Evolutionary conservation across 1,140 invertebrate species (phyloP).

Genomic region (Daktulosphaira vitifoliae): DNA sequence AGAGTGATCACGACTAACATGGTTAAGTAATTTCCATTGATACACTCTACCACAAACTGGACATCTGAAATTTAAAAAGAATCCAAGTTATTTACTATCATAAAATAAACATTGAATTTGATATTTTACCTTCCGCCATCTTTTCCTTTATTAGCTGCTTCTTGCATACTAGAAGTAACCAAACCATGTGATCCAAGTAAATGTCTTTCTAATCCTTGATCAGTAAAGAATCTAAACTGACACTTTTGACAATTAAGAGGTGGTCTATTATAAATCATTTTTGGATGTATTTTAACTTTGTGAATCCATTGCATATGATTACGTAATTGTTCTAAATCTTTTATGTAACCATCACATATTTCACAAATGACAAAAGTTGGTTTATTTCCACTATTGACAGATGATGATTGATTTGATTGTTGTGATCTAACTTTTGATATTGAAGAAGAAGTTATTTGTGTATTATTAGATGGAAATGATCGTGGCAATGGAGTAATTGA

Average conservation of each 20-base stretch:
- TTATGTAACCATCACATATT: conserved; percentile 91
- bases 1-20: conserved; percentile 81
- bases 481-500: conserved; percentile 77
- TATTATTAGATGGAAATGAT: conserved; percentile 35
- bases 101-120: conserved; percentile 68
- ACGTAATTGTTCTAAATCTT: conserved; percentile 81
- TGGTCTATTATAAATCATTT: conserved; percentile 90
- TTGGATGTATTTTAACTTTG: conserved; percentile 91
- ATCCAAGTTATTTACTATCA: not conserved
- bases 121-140: conserved; percentile 77
- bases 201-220: conserved; percentile 82
- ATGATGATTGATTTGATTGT: conserved; percentile 77
- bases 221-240: conserved; percentile 77
- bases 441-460: conserved; percentile 3
- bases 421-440: conserved; percentile 40
- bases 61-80: conserved; percentile 24
- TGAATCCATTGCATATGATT: conserved; percentile 96
- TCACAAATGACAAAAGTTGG: conserved; percentile 86
- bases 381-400: conserved; percentile 58
- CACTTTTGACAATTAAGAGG: conserved; percentile 93
- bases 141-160: conserved; percentile 87
- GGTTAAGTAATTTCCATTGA: conserved; percentile 84
- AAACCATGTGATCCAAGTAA: conserved; percentile 84
- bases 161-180: conserved; percentile 91
- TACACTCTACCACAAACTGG: conserved; percentile 51